Percentiles rank a stretch among this genome's conserved stretches.
Conservation (phyloP, 2,797 vertebrate species). For the Pseudomugil tenellus region DNA sequence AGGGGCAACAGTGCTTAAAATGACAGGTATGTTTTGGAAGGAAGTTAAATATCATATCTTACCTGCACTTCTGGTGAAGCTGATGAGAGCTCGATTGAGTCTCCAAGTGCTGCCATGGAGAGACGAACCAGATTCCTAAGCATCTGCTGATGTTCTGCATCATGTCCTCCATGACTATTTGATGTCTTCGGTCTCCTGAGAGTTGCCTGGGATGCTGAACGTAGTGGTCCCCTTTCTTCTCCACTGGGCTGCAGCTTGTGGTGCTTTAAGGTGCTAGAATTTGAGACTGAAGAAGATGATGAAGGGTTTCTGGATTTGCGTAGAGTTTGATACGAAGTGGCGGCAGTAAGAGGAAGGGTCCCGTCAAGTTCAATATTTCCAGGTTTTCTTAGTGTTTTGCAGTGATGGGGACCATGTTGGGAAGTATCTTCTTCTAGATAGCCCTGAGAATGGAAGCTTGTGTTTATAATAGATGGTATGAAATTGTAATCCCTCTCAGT, state of each 20-base stretch:
- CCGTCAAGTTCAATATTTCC: constrained; percentile 75
- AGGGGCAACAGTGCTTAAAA: neutral
- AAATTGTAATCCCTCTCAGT: constrained; percentile 60
- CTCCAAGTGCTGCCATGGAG: constrained; percentile 92
- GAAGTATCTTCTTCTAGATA: constrained; percentile 58
- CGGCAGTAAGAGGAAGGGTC: constrained; percentile 63
- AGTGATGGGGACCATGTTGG: constrained; percentile 45
- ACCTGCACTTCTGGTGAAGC: constrained; percentile 95
- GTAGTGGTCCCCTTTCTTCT: constrained; percentile 27
- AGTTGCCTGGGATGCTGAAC: constrained; percentile 61
- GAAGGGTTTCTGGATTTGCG: constrained; percentile 78
- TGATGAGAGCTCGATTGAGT: constrained; percentile 85
- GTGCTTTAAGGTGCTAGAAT: constrained; percentile 70
- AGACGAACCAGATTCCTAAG: constrained; percentile 91
- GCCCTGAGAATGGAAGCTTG: constrained; percentile 85
- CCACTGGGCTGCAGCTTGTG: constrained; percentile 25
- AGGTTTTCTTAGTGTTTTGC: constrained; percentile 77
- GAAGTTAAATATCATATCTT: constrained; percentile 37
- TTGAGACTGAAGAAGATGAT: constrained; percentile 69
- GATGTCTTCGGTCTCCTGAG: constrained; percentile 78
- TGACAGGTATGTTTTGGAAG: neutral
- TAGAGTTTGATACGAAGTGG: constrained; percentile 67
- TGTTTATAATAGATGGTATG: constrained; percentile 59
- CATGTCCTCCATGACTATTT: constrained; percentile 56
- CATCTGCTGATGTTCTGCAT: constrained; percentile 86